A percentile compares a stretch with the other conserved stretches of the same genome.
phyloP scores from a whole-genome alignment of 2,113 vertebrate species.

The Boleophthalmus pectinirostris region DNA sequence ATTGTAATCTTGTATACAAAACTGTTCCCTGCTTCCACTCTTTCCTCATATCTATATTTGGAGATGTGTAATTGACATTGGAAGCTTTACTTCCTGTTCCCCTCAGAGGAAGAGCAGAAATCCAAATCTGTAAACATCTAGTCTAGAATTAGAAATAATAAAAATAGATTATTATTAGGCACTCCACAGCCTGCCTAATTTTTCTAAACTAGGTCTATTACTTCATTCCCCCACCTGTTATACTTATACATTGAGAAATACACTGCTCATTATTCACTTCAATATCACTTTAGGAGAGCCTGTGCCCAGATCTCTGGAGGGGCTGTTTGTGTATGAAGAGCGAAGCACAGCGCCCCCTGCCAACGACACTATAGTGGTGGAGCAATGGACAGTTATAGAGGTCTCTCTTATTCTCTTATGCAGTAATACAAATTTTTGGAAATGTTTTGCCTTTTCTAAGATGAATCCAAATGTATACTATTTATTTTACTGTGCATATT shows the following conservation, averaged over 20 bases:
- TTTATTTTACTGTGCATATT: background rate
- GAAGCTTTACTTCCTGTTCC: slow-evolving; percentile 73
- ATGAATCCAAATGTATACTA: background rate
- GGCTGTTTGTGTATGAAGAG: slow-evolving; percentile 95
- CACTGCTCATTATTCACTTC: background rate
- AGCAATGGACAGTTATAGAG: slow-evolving; percentile 98
- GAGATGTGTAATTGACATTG: slow-evolving; percentile 51
- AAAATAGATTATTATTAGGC: background rate
- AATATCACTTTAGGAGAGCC: slow-evolving; percentile 80
- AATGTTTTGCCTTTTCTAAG: background rate
- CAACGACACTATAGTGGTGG: slow-evolving; percentile 96
- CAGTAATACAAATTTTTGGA: background rate
- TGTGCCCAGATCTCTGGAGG: slow-evolving; percentile 88
- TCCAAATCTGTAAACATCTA: slow-evolving; percentile 41
- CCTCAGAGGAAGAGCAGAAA: slow-evolving; percentile 42
- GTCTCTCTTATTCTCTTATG: slow-evolving; percentile 59
- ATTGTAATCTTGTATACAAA: background rate
- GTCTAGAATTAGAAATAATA: slow-evolving; percentile 28
- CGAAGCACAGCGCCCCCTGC: slow-evolving; percentile 76
- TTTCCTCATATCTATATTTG: slow-evolving; percentile 67
- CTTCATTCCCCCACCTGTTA: background rate
- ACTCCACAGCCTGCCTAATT: slow-evolving; percentile 18
- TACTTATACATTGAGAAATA: background rate
- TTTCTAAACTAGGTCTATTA: slow-evolving; percentile 60
- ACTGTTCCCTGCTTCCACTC: slow-evolving; percentile 10